Conservation (phyloP, 2,113 vertebrate species). For the Sander lucioperca region DNA sequence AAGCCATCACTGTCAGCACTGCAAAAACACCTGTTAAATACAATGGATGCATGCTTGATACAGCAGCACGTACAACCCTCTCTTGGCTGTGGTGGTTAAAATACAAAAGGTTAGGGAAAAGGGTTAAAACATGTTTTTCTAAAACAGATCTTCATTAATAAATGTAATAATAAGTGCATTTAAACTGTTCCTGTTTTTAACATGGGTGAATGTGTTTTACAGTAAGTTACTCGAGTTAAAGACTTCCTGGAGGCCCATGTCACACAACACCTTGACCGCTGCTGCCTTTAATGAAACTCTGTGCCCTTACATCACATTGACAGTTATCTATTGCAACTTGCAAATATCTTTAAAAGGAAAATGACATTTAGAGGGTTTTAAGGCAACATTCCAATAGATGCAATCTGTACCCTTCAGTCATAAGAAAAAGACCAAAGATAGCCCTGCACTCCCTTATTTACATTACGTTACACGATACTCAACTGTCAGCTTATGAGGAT, state of each 20-base stretch:
- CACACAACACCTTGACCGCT: not conserved
- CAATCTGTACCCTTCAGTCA: not conserved
- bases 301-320: not conserved
- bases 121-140: not conserved
- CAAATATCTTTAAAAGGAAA: not conserved
- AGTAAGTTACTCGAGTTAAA: not conserved
- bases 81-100: constrained; percentile 22
- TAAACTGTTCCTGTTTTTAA: not conserved
- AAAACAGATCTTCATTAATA: not conserved
- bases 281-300: not conserved
- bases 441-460: not conserved
- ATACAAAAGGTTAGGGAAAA: constrained; percentile 3
- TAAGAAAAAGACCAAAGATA: not conserved
- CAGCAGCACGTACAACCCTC: constrained; percentile 6
- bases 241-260: not conserved
- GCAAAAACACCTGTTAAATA: constrained; percentile 50
- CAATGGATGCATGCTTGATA: constrained; percentile 31
- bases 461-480: too few species aligned
- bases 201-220: not conserved
- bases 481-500: too few species aligned
- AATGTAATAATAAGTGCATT: not conserved
- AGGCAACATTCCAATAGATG: not conserved
- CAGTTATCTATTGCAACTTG: not conserved
- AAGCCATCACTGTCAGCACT: constrained; percentile 10
- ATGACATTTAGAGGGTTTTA: not conserved